phyloP scores from a whole-genome alignment of 53 echinoderm and acorn worm genomes.

The Zoroaster sp. region DNA sequence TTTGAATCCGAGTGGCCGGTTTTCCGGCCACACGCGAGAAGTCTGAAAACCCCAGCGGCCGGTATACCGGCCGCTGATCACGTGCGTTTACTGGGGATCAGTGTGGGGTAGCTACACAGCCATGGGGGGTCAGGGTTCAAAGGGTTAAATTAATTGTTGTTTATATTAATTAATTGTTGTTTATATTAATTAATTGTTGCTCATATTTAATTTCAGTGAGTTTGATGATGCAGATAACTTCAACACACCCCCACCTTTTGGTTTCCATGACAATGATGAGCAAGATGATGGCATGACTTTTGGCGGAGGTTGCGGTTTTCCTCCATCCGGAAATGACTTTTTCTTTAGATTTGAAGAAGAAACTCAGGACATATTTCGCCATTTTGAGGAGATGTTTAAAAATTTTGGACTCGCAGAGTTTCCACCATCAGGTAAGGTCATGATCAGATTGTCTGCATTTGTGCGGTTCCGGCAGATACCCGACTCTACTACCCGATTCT shows the following conservation, averaged over 20 bases:
- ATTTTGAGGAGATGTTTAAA: slow-evolving; percentile 86
- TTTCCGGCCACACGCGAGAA: no score
- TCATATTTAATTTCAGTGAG: slow-evolving; percentile 7
- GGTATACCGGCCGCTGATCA: no score
- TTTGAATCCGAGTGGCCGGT: no score
- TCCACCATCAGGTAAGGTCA: slow-evolving; percentile 64
- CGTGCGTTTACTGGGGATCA: no score
- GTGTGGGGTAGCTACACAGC: no score
- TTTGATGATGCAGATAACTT: slow-evolving; percentile 2
- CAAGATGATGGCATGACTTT: slow-evolving; percentile 20
- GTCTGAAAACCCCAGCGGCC: no score
- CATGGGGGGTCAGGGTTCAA: no score
- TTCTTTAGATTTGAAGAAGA: slow-evolving; percentile 61
- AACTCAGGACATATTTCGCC: slow-evolving; percentile 64
- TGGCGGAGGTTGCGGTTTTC: slow-evolving; percentile 48
- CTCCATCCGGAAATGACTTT: slow-evolving; percentile 15
- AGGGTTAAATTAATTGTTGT: no score
- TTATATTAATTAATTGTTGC: not conserved
- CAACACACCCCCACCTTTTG: not conserved
- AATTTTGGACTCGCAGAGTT: slow-evolving; percentile 69
- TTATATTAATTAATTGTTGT: no score
- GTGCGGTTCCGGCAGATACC: no score
- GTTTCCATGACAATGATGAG: slow-evolving; percentile 13
- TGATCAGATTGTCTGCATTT: no score
- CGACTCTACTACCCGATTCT: no score